Evolutionary conservation across 1,140 invertebrate species (phyloP).

Genomic region (Drosophila trapezifrons): DNA sequence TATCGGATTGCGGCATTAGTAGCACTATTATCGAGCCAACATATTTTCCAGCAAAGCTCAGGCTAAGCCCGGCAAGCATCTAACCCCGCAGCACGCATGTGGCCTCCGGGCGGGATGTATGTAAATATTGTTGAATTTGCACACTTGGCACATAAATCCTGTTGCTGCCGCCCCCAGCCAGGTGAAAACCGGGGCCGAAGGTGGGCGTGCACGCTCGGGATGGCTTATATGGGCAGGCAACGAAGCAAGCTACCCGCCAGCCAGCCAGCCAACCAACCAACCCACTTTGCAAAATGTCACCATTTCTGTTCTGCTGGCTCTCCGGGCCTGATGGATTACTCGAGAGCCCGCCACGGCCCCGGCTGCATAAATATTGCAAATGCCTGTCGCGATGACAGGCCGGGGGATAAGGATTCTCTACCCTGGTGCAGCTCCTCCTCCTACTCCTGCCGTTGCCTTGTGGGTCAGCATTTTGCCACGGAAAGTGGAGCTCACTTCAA

Average conservation of each 20-base stretch:
- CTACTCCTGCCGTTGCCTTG: slow-evolving; percentile 22
- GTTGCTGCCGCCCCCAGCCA: slow-evolving; percentile 43
- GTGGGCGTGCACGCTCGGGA: slow-evolving; percentile 24
- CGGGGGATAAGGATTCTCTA: slow-evolving; percentile 6
- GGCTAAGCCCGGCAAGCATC: slow-evolving; percentile 31
- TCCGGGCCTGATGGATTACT: slow-evolving; percentile 54
- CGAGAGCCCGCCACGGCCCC: slow-evolving; percentile 36
- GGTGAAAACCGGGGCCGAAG: slow-evolving; percentile 22
- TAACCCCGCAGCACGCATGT: slow-evolving; percentile 3
- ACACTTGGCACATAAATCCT: slow-evolving; percentile 63
- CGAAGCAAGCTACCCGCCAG: slow-evolving; percentile 37
- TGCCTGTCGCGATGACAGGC: slow-evolving; percentile 30
- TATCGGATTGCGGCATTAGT: slow-evolving; percentile 36
- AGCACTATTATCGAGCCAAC: slow-evolving; percentile 49
- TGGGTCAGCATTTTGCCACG: slow-evolving; percentile 40
- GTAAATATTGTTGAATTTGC: slow-evolving; percentile 61
- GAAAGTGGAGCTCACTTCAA: slow-evolving; percentile 20
- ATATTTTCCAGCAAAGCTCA: slow-evolving; percentile 13
- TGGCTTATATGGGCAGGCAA: slow-evolving; percentile 36
- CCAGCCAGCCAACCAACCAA: no score
- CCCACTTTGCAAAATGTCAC: slow-evolving; percentile 61
- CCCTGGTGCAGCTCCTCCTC: neutral
- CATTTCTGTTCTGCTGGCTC: slow-evolving; percentile 30
- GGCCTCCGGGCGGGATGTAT: slow-evolving; percentile 5
- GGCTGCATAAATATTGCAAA: slow-evolving; percentile 58